Evolutionary conservation across 2,113 vertebrate species (phyloP).

Genomic region (Sminthopsis crassicaudata): DNA sequence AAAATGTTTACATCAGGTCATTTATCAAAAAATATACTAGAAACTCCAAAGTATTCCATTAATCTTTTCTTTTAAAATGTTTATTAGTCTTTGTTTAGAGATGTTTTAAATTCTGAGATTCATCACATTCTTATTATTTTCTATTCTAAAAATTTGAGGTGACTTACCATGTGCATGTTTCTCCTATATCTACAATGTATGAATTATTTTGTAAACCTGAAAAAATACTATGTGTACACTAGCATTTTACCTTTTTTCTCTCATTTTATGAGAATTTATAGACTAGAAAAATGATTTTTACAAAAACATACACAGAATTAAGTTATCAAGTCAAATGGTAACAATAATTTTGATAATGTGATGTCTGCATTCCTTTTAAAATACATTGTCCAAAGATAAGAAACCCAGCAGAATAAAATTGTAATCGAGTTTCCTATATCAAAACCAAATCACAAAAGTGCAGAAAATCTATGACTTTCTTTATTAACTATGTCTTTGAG

Average conservation of each 20-base stretch:
- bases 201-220: neutral
- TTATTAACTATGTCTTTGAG: neutral
- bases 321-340: neutral
- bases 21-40: conserved; percentile 61
- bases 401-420: neutral
- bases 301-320: neutral
- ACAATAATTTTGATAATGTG: neutral
- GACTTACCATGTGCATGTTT: neutral
- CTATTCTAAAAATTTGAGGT: neutral
- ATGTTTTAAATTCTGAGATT: conserved; percentile 52
- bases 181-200: neutral
- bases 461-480: neutral
- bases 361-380: neutral
- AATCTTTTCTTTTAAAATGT: conserved; percentile 44
- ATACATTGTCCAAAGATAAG: neutral
- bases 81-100: neutral
- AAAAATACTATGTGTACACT: neutral
- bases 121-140: conserved; percentile 24
- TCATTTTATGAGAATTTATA: neutral
- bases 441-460: neutral
- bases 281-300: neutral
- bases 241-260: neutral
- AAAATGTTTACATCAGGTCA: neutral
- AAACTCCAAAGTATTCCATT: conserved; percentile 52
- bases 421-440: neutral